Base-by-base conservation (phyloP, 2,113 vertebrate genomes). In the Nycticryphes semicollaris region DNA sequence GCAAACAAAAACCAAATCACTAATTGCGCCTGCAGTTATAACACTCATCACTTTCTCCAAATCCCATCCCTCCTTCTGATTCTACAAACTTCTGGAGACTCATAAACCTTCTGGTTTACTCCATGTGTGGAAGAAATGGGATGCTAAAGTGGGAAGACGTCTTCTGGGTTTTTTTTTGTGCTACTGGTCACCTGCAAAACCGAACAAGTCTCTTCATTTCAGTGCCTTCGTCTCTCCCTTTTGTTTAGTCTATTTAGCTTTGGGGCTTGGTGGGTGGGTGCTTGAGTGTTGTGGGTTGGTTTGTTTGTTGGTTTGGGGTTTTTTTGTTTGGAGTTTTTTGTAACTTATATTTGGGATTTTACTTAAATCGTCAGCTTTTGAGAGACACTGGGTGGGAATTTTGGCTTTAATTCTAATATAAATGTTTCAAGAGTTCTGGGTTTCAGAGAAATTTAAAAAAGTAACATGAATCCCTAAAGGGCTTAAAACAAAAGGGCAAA, bases 211-310 rank as follows among this genome's bases (percentile, higher is more conserved):
- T 60, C 53, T 57, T 84, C 8, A 37, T 57, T 93, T 89, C 87
- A 85, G 59, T 7, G 37, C 51, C 43, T 66, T 45, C 35, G 30
- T 33, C 15, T 77, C 78, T 81, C 57, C 20, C 9, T 43, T 81
- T 54, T 24, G 47, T 92, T 95, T 72, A 73, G 66, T 43, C 80
- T 87, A 2, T 60, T 93, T 90, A 80, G 74, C 84, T 88, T 73
- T 53, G 64, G 59, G 78, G 72, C 78, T 96, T 85, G 62, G 86
- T 86, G 91, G 95, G 91, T 92, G 93, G 86, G 56, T 94, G 50
- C 37, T 54, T 57, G 37, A 27, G 56, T 90, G 66, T n/a, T 80
- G 31, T 63, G 35, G 63, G 27, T 66, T n/a, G 17, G 16, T 80
- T 53, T 17, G 33, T 35, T 62, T n/a, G 17, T 30, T 13, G 27